Conservation (phyloP, 1,140 invertebrate genomes). For the Nylanderia fulva region DNA sequence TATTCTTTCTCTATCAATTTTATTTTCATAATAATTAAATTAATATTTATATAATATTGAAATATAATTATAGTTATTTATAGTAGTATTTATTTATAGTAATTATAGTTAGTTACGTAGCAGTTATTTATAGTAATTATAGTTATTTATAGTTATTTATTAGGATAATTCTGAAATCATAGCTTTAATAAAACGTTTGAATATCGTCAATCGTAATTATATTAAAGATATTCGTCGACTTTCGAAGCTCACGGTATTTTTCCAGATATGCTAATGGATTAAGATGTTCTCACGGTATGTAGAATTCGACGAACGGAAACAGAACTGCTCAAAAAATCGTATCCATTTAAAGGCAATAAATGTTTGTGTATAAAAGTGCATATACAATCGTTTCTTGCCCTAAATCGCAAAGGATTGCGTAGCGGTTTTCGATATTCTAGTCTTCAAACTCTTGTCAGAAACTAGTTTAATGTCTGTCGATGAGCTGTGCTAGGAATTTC, state of each 20-base stretch:
- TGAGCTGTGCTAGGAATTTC: conserved; percentile 43
- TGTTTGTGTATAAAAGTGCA: conserved; percentile 9
- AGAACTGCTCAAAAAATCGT: conserved; percentile 2
- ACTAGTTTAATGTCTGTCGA: conserved; percentile 45
- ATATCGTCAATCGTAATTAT: not conserved
- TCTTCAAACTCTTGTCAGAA: conserved; percentile 41
- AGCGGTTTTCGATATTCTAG: not conserved
- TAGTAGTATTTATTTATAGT: no score
- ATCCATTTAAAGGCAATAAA: conserved; percentile 20
- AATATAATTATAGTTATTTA: not conserved
- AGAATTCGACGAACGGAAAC: not conserved
- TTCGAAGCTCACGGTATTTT: conserved; percentile 14
- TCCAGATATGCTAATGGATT: conserved; percentile 23
- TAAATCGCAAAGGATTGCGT: not conserved
- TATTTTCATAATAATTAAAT: not conserved
- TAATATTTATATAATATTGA: not conserved
- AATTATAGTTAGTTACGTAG: no score
- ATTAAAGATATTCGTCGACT: not conserved
- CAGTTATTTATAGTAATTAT: not conserved
- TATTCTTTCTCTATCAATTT: not conserved
- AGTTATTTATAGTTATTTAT: no score
- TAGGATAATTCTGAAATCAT: not conserved
- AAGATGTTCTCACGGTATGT: conserved; percentile 30
- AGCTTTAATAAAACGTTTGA: not conserved
- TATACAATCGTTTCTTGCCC: not conserved